phyloP scores from a whole-genome alignment of 92 coral and sea anemone species.

The Metridium senile region DNA sequence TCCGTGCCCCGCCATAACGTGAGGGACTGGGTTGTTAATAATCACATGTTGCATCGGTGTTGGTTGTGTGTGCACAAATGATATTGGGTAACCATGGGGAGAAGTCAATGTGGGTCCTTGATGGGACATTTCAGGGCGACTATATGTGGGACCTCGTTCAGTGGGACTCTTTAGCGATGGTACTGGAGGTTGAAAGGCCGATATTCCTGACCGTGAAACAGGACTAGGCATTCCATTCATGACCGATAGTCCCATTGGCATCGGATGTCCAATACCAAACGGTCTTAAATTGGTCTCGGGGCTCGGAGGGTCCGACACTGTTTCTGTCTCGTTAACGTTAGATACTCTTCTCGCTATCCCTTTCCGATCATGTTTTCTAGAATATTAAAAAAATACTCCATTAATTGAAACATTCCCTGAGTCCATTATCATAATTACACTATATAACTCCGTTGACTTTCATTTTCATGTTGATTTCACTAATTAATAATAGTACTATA shows the following conservation, averaged over 20 bases:
- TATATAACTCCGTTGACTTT: not conserved
- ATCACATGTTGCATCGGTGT: slow-evolving; percentile 45
- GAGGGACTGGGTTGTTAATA: slow-evolving; percentile 46
- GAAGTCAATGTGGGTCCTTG: slow-evolving; percentile 39
- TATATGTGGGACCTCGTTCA: slow-evolving; percentile 29
- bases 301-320: slow-evolving; percentile 63
- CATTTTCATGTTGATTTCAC: not conserved
- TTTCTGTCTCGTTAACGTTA: slow-evolving; percentile 56
- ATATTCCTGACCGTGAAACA: slow-evolving; percentile 28
- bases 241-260: slow-evolving; percentile 26
- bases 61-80: slow-evolving; percentile 28
- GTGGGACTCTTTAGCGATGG: slow-evolving; percentile 47
- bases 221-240: slow-evolving; percentile 45
- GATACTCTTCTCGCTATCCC: slow-evolving; percentile 94
- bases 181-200: slow-evolving; percentile 34
- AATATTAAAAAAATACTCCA: not conserved
- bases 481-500: not conserved
- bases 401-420: not conserved
- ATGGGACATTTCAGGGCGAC: slow-evolving; percentile 37
- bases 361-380: slow-evolving; percentile 94
- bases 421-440: not conserved
- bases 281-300: slow-evolving; percentile 59
- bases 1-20: slow-evolving; percentile 31
- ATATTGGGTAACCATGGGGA: slow-evolving; percentile 31
- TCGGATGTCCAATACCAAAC: slow-evolving; percentile 34